Percentiles rank a stretch among this genome's conserved stretches.
Conservation (phyloP, 2,888 invertebrate species). For the Mellilla xanthometata region DNA sequence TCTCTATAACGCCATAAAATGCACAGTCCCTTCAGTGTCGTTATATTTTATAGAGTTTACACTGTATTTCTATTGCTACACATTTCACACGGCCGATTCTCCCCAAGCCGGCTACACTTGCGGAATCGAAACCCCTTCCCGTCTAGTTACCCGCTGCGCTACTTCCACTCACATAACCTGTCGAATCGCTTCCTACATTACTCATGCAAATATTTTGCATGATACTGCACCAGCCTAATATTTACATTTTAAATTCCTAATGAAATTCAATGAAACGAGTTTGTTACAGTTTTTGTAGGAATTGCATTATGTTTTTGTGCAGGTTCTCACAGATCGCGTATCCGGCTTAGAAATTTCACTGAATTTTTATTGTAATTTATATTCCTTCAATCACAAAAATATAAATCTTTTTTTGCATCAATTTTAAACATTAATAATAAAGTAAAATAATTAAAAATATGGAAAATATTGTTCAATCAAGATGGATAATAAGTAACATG, state of each 20-base stretch:
- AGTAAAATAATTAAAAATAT: no score
- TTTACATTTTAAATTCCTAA: slow-evolving; percentile 30
- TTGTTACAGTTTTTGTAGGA: slow-evolving; percentile 33
- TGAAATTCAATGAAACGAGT: slow-evolving; percentile 38
- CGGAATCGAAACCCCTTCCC: slow-evolving; percentile 34
- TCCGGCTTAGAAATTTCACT: background rate
- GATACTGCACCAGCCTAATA: slow-evolving; percentile 32
- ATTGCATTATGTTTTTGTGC: slow-evolving; percentile 8
- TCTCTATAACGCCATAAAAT: no score
- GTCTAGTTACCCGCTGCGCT: slow-evolving; percentile 59
- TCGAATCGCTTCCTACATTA: slow-evolving; percentile 53
- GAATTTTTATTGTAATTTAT: no score
- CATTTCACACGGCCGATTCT: slow-evolving; percentile 34
- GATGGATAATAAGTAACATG: no score
- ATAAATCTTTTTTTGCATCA: no score
- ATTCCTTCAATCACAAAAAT: no score
- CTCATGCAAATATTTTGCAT: slow-evolving; percentile 63
- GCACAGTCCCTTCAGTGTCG: no score
- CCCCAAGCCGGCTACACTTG: slow-evolving; percentile 33
- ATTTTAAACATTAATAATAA: no score
- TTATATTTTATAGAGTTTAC: no score
- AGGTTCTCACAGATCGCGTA: slow-evolving; percentile 15
- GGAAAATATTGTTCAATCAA: no score
- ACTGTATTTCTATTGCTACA: no score
- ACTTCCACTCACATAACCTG: slow-evolving; percentile 45